Evolutionary conservation across 2,888 invertebrate species (phyloP).

Genomic region (Parnassius mnemosyne): DNA sequence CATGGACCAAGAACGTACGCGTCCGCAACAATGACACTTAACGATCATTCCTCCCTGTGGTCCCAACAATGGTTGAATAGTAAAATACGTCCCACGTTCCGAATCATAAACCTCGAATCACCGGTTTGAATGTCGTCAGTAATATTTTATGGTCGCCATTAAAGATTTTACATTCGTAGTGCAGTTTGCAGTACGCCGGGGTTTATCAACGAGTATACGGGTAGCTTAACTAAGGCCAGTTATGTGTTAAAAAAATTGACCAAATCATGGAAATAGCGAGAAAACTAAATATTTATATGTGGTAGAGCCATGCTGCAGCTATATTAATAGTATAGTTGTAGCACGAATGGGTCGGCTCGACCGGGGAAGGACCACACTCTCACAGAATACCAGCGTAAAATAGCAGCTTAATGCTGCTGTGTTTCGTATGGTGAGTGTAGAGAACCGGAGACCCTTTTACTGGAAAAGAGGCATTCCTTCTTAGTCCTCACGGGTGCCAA

Average conservation of each 20-base stretch:
- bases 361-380: too few species aligned
- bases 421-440: too few species aligned
- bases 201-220: constrained; percentile 3
- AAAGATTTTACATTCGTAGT: constrained; percentile 27
- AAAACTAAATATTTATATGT: too few species aligned
- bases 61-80: constrained; percentile 31
- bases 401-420: too few species aligned
- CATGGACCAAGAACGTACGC: constrained; percentile 6
- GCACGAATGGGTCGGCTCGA: too few species aligned
- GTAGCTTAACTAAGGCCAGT: not conserved
- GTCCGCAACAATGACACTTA: constrained; percentile 21
- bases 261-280: not conserved
- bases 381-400: too few species aligned
- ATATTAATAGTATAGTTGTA: too few species aligned
- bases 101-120: constrained; percentile 42
- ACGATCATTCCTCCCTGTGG: constrained; percentile 12
- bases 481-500: too few species aligned
- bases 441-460: too few species aligned
- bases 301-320: too few species aligned
- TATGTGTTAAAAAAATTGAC: not conserved
- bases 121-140: constrained; percentile 37
- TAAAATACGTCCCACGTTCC: constrained; percentile 34
- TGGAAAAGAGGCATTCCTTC: too few species aligned
- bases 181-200: constrained; percentile 21
- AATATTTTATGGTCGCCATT: constrained; percentile 42